Conservation (phyloP, 2,113 vertebrate genomes). For the Ochotona princeps region DNA sequence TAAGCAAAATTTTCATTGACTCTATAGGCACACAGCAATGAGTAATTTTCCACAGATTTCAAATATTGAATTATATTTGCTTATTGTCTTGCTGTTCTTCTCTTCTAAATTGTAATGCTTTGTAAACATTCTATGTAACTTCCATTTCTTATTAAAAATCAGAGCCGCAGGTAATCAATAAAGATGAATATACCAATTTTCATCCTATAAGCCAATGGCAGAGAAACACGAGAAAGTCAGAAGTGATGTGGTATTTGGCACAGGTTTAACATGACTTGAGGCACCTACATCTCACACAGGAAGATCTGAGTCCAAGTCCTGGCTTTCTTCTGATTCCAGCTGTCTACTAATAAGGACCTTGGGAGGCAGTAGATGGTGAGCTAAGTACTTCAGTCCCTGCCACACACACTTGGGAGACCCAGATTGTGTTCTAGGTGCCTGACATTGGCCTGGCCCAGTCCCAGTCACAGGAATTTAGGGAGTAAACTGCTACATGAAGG, state of each 20-base stretch:
- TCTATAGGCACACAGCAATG: background rate
- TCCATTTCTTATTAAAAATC: background rate
- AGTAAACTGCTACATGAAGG: too few relatives aligned
- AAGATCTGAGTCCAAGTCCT: too few relatives aligned
- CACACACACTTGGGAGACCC: too few relatives aligned
- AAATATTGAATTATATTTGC: background rate
- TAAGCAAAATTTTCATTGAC: background rate
- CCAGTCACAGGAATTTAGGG: too few relatives aligned
- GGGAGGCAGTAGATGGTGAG: too few relatives aligned
- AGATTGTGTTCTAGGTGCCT: too few relatives aligned
- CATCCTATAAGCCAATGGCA: background rate
- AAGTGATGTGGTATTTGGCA: background rate
- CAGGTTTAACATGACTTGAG: too few relatives aligned
- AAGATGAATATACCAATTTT: background rate
- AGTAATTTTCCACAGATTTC: conserved; percentile 7
- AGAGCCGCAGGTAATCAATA: background rate
- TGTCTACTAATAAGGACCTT: too few relatives aligned
- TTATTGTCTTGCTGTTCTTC: background rate
- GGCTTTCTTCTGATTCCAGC: too few relatives aligned
- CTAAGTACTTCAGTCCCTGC: too few relatives aligned
- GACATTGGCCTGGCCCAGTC: too few relatives aligned
- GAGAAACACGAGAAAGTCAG: background rate
- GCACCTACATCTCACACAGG: too few relatives aligned
- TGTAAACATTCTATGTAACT: background rate
- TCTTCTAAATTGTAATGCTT: background rate